phyloP scores from a whole-genome alignment of 2,113 vertebrate genomes.

The Macroglossus sobrinus region DNA sequence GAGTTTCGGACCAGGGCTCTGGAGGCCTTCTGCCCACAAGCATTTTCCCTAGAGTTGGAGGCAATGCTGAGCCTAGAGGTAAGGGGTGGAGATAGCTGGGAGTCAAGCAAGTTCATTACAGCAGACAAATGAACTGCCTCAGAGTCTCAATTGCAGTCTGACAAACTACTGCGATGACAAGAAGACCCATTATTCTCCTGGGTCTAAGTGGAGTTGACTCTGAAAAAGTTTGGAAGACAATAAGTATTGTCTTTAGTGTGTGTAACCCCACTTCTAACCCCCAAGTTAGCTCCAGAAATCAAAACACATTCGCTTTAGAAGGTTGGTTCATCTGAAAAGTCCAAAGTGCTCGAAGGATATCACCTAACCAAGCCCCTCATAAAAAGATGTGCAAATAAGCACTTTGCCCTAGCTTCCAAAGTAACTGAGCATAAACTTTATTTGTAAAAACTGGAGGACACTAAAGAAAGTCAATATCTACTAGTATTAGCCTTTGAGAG shows the following conservation, averaged over 20 bases:
- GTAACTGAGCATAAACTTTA: not conserved
- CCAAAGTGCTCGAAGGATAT: not conserved
- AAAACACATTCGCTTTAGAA: not conserved
- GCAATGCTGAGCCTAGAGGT: not conserved
- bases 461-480: not conserved
- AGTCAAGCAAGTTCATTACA: not conserved
- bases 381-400: not conserved
- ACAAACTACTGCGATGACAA: not conserved
- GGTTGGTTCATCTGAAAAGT: not conserved
- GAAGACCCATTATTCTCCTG: not conserved
- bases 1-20: not conserved
- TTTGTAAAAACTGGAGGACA: not conserved
- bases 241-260: not conserved
- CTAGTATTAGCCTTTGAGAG: not conserved
- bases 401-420: not conserved
- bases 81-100: not conserved
- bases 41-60: not conserved
- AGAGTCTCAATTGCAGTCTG: not conserved
- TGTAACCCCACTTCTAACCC: not conserved
- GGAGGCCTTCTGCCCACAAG: not conserved
- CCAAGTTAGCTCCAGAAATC: not conserved
- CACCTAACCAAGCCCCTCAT: not conserved
- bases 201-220: not conserved
- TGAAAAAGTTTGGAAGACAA: not conserved
- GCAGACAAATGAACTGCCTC: not conserved